Evolutionary conservation across 2,797 vertebrate genomes (phyloP), one percentile per base, ranked within the genome.

Genomic region (Trachurus trachurus): DNA sequence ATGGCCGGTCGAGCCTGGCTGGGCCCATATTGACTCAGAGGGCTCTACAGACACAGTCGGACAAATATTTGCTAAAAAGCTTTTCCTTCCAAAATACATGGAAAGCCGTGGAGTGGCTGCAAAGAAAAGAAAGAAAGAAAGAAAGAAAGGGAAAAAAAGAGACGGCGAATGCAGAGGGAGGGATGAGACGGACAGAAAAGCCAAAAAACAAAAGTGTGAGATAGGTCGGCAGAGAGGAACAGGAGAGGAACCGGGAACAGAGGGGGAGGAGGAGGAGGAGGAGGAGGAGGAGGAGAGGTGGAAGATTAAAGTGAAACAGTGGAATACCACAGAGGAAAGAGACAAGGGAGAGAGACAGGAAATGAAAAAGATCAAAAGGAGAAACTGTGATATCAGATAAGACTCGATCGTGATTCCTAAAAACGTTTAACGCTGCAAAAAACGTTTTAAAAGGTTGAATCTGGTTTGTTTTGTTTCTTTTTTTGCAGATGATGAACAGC

Each of bases 11-110:
- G 54, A 77, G 82, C 69, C 86, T 86, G 82, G 80, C 80, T 88
- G 79, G 87, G 75, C 71, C 78, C 63, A 29, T 94, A 89, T 93
- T 95, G 91, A 94, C 91, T 91, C 91, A 89, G 87, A 91, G 83
- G 85, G 83, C 86, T 90, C 86, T 85, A 82, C 83, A 90, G 83
- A 89, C 88, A 91, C 75, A 87, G 84, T 86, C 74, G 54, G 88
- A 93, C 94, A 88, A 94, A 95, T 94, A 95, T 94, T 95, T 95
- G 92, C 92, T 88, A 81, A 93, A 95, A 94, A 92, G 93, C 92
- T 94, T 94, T 94, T 26, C 89, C 87, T 90, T 84, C 77, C 66
- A 75, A 93, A 93, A 93, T 87, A 89, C 91, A 86, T 87, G 82
- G 91, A 89, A 84, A 88, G 88, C 87, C 26, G 54, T 75, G 70